Evolutionary conservation across 2,888 invertebrate genomes (phyloP).

Genomic region (Dasysyrphus tricinctus): DNA sequence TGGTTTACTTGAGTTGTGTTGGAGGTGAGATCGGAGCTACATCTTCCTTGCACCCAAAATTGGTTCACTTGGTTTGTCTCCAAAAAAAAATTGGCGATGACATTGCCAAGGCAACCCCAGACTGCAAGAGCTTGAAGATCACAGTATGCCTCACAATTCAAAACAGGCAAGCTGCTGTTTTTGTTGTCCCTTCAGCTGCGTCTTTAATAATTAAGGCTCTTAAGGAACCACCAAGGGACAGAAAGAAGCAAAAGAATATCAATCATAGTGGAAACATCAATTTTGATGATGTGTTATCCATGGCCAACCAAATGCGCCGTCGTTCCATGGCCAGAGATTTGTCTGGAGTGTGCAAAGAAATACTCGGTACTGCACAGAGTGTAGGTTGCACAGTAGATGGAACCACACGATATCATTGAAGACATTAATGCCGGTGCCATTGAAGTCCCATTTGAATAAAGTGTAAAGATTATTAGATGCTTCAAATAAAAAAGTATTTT

Average conservation of each 20-base stretch:
- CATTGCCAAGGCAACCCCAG: conserved; percentile 98
- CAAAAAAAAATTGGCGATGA: conserved; percentile 99
- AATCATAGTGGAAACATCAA: conserved; percentile 98
- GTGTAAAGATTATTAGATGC: not conserved
- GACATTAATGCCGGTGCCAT: conserved; percentile 94
- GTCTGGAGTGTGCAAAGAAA: conserved; percentile 96
- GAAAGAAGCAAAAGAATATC: conserved; percentile 99
- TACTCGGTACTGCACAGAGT: conserved; percentile 95
- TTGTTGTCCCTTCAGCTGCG: conserved; percentile 98
- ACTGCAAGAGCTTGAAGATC: conserved; percentile 99
- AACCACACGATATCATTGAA: conserved; percentile 96
- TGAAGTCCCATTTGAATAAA: conserved; percentile 90
- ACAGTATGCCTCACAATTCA: conserved; percentile 99
- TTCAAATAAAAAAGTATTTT: conserved; percentile 41
- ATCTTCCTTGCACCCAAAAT: conserved; percentile 99
- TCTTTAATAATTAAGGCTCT: conserved; percentile 98
- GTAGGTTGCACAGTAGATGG: conserved; percentile 96
- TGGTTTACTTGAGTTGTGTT: conserved; percentile 97
- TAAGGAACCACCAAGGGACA: conserved; percentile 99
- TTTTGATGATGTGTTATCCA: conserved; percentile 95
- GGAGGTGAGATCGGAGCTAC: conserved; percentile 99
- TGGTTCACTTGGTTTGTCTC: conserved; percentile 99
- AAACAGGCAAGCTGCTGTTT: conserved; percentile 98
- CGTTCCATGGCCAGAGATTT: conserved; percentile 97
- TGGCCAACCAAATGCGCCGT: conserved; percentile 96